These are phyloP conservation scores for Oreochromis spilurus DNA, from an alignment of 2,113 vertebrate species.

Conservation along the genomic window DNA sequence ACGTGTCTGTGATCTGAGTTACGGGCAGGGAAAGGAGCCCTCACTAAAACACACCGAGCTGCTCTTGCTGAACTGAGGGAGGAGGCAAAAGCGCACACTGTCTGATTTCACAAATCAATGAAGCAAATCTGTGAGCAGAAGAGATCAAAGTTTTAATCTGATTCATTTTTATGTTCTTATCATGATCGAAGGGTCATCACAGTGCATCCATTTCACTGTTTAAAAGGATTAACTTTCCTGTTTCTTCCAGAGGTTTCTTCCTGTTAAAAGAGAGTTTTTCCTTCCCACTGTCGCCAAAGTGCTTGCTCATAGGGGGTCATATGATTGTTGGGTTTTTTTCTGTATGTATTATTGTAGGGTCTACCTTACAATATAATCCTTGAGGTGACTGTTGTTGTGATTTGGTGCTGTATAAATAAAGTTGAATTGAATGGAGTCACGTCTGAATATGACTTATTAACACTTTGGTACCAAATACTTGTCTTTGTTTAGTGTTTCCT, in stretches of 20 bases:
- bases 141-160: not conserved
- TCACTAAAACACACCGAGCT: not conserved
- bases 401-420: not conserved
- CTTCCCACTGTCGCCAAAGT: not conserved
- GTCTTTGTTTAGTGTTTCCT: not conserved
- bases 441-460: not conserved
- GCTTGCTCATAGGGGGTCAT: not conserved
- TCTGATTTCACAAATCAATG: not conserved
- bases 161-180: not conserved
- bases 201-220: not conserved
- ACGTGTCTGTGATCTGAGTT: not conserved
- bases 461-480: not conserved
- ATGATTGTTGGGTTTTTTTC: not conserved
- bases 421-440: not conserved
- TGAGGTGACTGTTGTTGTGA: not conserved
- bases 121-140: not conserved
- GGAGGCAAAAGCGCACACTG: too few relatives aligned
- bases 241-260: not conserved
- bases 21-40: not conserved
- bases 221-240: not conserved
- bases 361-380: not conserved
- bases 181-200: not conserved
- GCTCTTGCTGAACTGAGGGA: not conserved
- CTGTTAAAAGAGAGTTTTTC: not conserved
- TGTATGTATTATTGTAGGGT: not conserved